Percentiles rank a stretch among this genome's conserved stretches.
phyloP scores from a whole-genome alignment of 2,888 invertebrate species.

The Drosophila mimetica region DNA sequence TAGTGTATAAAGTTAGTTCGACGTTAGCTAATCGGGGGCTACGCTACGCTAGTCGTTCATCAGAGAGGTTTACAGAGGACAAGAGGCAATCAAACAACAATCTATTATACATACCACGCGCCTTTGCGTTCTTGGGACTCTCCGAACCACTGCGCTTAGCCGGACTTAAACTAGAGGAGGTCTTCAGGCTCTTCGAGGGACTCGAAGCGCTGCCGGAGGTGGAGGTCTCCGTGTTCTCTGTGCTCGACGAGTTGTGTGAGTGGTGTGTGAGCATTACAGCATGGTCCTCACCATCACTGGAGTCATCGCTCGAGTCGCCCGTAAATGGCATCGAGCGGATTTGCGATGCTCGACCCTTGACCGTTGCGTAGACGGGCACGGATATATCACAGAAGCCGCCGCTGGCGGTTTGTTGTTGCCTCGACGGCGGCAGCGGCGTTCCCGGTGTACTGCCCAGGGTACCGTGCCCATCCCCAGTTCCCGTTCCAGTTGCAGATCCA shows the following conservation, averaged over 20 bases:
- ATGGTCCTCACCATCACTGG: conserved; percentile 94
- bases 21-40: background rate
- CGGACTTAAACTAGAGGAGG: conserved; percentile 93
- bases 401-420: conserved; percentile 85
- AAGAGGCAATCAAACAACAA: background rate
- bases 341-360: conserved; percentile 98
- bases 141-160: conserved; percentile 93
- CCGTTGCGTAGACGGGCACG: conserved; percentile 97
- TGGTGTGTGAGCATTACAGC: conserved; percentile 84
- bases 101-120: conserved; percentile 87
- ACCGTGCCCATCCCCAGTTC: conserved; percentile 77
- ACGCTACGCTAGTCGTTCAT: conserved; percentile 12
- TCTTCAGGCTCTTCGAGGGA: conserved; percentile 94
- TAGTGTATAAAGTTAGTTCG: background rate
- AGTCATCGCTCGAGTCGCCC: conserved; percentile 97
- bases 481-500: conserved; percentile 15
- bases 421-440: conserved; percentile 83
- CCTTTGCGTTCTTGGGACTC: conserved; percentile 90
- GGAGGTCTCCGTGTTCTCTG: conserved; percentile 87
- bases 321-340: conserved; percentile 98
- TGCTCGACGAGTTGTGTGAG: conserved; percentile 84
- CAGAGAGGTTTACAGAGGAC: background rate
- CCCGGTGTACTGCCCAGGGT: conserved; percentile 67
- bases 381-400: conserved; percentile 95
- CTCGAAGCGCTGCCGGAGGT: conserved; percentile 89